Base-by-base conservation (phyloP, 2,888 invertebrate genomes). In the Eretmocerus hayati region DNA sequence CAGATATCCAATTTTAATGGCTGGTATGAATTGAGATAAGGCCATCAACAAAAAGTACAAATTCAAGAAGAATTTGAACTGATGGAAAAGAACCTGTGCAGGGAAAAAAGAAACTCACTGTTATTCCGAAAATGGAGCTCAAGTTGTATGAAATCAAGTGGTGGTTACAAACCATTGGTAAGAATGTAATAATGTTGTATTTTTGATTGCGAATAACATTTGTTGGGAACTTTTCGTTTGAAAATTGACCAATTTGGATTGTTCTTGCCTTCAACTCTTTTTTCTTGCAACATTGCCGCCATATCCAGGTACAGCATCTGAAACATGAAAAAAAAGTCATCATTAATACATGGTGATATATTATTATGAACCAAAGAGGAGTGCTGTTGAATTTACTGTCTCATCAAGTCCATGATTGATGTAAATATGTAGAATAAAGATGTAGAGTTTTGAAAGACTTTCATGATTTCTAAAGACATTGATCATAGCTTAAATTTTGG, bases 21-120 rank as follows among this genome's bases (percentile, higher is more conserved):
- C 92, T 20, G 95, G 93, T 67, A 99, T 90, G 74, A 99, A 96
- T 75, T 99, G 99, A 64, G 94, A 94, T 46, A 89, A 78, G 0
- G 99, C 97, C 97, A 99, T 97, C 50, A 97, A 80, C 58, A 99
- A 77, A 75, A 99, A 99, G 72, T 96, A 99, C 50, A 99, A 75
- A 75, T 99, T 99, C 58, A 99, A 79, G 74, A 99, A 99, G 75
- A 96, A 97, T 63, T 93, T 89, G 77, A 99, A 99, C 75, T 99
- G 99, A 74, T 99, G 94, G 75, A 87, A 99, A 55, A 99, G 79
- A 52, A 99, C 96, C 84, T 84, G 65, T n/a, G n/a, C n/a, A 33
- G 72, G 72, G 42, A 15, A 36, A 33, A 42, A 39, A 31, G 21
- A 20, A 35, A 36, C 11, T 16, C n/a, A n/a, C n/a, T n/a, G n/a